Base-by-base conservation (phyloP, 2,113 vertebrate genomes). In the Meles meles region DNA sequence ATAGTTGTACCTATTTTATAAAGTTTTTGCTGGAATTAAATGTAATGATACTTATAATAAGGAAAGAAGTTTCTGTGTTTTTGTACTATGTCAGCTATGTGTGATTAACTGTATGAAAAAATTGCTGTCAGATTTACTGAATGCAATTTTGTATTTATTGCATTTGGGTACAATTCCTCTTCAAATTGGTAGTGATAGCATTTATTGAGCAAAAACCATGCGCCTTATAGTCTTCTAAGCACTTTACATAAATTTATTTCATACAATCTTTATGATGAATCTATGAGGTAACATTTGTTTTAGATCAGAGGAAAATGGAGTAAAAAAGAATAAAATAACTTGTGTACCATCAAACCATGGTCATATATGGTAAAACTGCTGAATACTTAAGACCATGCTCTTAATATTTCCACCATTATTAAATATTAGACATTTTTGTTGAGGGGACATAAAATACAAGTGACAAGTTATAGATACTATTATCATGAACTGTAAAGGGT, bases 91-190 rank as follows among this genome's bases (percentile, higher is more conserved):
- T 10, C 77, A 96, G 12, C 39, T 37, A 72, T 91, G 52, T 93
- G 59, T 79, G 44, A 84, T 93, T 97, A 82, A 31, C 57, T n/a
- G 49, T n/a, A 69, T 47, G 74, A 79, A 97, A 71, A 94, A 96
- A 97, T 55, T 96, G 52, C 86, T 95, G 8, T 89, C 90, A 74
- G 34, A 82, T 93, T 96, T 89, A 34, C 52, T 83, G 31, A 92
- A 69, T 74, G 27, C 44, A 83, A 80, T 83, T 95, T 91, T 80
- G 14, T 80, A 61, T 91, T 93, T 96, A 86, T 89, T 92, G 65
- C 57, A 86, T 95, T 91, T 93, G 72, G 61, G 10, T 74, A 39
- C 93, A 93, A 86, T 91, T 96, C 39, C 29, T 94, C 86, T 81
- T 85, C 65, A 85, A 72, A 96, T 93, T 94, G 85, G 44, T 88